phyloP scores from a whole-genome alignment of 1,140 invertebrate species.

The Bombus superbus region DNA sequence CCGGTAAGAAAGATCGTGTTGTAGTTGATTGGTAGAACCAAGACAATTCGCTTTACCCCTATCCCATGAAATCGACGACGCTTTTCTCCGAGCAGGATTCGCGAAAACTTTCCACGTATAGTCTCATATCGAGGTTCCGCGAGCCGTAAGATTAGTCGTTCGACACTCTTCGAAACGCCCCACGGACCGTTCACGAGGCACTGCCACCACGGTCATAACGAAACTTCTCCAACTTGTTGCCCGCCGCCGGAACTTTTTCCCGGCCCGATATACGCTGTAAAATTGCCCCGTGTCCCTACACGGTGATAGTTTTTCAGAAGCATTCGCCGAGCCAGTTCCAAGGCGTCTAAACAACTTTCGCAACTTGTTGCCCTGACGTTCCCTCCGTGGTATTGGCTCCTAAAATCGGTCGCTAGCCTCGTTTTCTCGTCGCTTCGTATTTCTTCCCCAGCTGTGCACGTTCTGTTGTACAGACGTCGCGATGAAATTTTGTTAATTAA shows the following conservation, averaged over 20 bases:
- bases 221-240: constrained; percentile 68
- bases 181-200: constrained; percentile 34
- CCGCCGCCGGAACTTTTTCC: constrained; percentile 59
- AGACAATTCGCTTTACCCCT: not conserved
- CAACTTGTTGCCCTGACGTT: constrained; percentile 76
- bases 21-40: not conserved
- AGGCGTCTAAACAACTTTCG: constrained; percentile 70
- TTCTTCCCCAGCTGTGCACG: not conserved
- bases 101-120: constrained; percentile 24
- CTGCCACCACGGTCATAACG: constrained; percentile 47
- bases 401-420: constrained; percentile 9
- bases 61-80: not conserved
- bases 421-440: too few species aligned
- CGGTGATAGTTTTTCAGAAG: constrained; percentile 59
- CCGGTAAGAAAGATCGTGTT: not conserved
- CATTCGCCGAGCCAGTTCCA: constrained; percentile 40
- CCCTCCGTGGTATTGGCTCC: constrained; percentile 20
- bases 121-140: constrained; percentile 32
- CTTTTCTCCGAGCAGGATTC: not conserved
- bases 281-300: constrained; percentile 57
- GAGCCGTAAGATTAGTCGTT: constrained; percentile 64
- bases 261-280: constrained; percentile 45
- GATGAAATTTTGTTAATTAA: not conserved
- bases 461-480: not conserved
- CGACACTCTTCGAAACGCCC: constrained; percentile 50